Percentiles rank a stretch among this genome's conserved stretches.
These are phyloP conservation scores for Hyposoter didymator DNA, from an alignment of 2,888 invertebrate species.

Conservation along the genomic window DNA sequence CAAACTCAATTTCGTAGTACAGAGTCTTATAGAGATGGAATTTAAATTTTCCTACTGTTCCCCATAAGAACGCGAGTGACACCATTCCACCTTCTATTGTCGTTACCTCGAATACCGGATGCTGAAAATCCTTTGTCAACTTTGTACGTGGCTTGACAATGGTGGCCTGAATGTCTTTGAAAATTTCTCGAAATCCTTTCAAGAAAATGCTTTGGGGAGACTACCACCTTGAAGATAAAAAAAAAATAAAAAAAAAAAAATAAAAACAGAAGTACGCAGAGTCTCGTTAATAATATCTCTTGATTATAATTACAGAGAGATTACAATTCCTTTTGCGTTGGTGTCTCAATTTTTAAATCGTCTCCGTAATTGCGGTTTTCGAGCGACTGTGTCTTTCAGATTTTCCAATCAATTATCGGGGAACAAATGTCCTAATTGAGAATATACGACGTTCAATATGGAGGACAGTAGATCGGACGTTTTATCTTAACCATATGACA, in stretches of 20 bases:
- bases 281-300: neutral
- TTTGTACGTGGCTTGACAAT: too few relatives aligned
- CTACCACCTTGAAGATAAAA: neutral
- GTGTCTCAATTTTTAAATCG: neutral
- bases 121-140: too few relatives aligned
- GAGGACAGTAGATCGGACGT: neutral
- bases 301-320: constrained; percentile 6
- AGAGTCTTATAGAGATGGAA: too few relatives aligned
- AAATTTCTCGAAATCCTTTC: too few relatives aligned
- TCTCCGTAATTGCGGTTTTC: neutral
- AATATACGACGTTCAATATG: neutral
- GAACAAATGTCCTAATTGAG: neutral
- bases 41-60: too few relatives aligned
- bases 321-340: neutral
- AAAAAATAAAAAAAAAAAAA: neutral
- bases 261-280: neutral
- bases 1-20: too few relatives aligned
- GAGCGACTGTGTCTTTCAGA: neutral
- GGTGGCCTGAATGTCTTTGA: too few relatives aligned
- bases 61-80: too few relatives aligned
- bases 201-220: too few relatives aligned
- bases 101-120: too few relatives aligned
- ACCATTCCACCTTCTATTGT: too few relatives aligned
- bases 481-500: neutral
- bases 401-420: neutral